Percentiles rank a stretch among this genome's conserved stretches.
These are phyloP conservation scores for Galerucella pusilla DNA, from an alignment of 2,888 invertebrate species.

Conservation along the genomic window DNA sequence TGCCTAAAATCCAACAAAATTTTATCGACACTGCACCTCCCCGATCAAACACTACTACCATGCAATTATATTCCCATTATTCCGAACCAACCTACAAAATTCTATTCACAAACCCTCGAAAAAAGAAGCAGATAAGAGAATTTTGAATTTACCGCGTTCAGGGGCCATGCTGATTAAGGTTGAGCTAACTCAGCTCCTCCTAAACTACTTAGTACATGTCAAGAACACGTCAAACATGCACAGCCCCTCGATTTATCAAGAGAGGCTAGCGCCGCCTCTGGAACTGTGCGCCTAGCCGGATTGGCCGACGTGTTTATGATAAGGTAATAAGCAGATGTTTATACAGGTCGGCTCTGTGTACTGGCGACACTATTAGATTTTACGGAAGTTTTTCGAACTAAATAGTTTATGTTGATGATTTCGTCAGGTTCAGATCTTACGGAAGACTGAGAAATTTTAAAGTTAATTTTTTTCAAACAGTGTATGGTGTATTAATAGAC, in stretches of 20 bases:
- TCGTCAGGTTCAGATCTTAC: slow-evolving; percentile 46
- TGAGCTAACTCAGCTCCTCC: slow-evolving; percentile 64
- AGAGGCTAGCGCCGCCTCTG: slow-evolving; percentile 63
- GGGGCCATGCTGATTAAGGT: slow-evolving; percentile 66
- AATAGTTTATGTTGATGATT: slow-evolving; percentile 55
- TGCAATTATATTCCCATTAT: slow-evolving; percentile 36
- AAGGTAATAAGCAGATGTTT: slow-evolving; percentile 58
- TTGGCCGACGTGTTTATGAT: slow-evolving; percentile 64
- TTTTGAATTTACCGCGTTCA: slow-evolving; percentile 62
- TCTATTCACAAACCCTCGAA: slow-evolving; percentile 21
- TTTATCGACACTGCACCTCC: slow-evolving; percentile 23
- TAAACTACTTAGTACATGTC: slow-evolving; percentile 66
- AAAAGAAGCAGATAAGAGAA: slow-evolving; percentile 17
- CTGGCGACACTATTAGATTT: slow-evolving; percentile 60
- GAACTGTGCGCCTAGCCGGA: slow-evolving; percentile 54
- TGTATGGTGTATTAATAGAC: not conserved
- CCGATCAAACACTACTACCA: slow-evolving; percentile 26
- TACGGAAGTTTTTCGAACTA: slow-evolving; percentile 60
- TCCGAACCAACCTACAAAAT: slow-evolving; percentile 31
- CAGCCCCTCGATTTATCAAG: slow-evolving; percentile 65
- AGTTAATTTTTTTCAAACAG: not conserved
- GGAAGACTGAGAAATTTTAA: slow-evolving; percentile 35
- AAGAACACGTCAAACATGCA: slow-evolving; percentile 63
- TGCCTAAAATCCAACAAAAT: slow-evolving; percentile 15
- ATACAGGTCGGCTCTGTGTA: slow-evolving; percentile 56